Percentiles rank a stretch among this genome's conserved stretches.
These are phyloP conservation scores for Spea hammondii DNA, from an alignment of 2,797 vertebrate species.

Conservation along the genomic window DNA sequence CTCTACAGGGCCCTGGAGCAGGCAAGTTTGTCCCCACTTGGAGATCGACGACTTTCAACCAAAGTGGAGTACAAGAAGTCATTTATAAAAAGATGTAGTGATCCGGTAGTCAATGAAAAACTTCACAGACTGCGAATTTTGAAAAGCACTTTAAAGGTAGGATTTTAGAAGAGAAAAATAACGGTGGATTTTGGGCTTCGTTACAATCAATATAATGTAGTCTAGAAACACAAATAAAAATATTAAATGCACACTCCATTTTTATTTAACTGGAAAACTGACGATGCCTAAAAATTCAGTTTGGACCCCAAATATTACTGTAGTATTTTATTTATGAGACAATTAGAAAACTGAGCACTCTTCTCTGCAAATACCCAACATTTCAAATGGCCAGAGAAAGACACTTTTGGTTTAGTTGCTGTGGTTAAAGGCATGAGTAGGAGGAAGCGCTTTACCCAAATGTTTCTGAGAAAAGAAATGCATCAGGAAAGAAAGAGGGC, in stretches of 20 bases:
- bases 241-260: not conserved
- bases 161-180: constrained; percentile 49
- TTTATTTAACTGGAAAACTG: not conserved
- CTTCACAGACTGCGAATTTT: constrained; percentile 94
- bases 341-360: too few relatives aligned
- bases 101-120: constrained; percentile 94
- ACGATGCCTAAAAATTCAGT: too few relatives aligned
- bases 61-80: constrained; percentile 90
- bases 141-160: constrained; percentile 96
- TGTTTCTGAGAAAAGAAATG: too few relatives aligned
- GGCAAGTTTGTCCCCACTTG: constrained; percentile 89
- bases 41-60: constrained; percentile 83
- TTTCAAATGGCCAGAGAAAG: too few relatives aligned
- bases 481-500: too few relatives aligned
- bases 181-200: constrained; percentile 1
- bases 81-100: constrained; percentile 87
- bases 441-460: too few relatives aligned
- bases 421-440: too few relatives aligned
- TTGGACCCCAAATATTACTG: too few relatives aligned
- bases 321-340: too few relatives aligned
- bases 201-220: not conserved
- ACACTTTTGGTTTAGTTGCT: too few relatives aligned
- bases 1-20: constrained; percentile 90
- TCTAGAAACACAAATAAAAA: not conserved
- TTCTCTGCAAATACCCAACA: too few relatives aligned